A percentile compares a stretch with the other conserved stretches of the same genome.
Conservation (phyloP, 2,888 invertebrate species). For the Papilio protenor region DNA sequence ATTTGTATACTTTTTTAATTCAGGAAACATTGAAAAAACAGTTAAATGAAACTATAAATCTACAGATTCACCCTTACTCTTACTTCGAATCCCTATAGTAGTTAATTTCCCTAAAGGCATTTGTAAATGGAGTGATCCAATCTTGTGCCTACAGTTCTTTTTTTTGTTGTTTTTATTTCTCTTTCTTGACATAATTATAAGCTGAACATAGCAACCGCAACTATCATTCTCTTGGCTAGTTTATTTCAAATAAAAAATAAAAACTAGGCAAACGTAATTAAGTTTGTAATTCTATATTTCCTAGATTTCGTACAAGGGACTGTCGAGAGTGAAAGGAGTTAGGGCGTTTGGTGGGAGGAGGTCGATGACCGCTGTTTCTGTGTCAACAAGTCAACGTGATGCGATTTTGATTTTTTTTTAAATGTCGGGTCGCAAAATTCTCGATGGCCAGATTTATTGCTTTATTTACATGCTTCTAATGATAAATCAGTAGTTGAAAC, state of each 20-base stretch:
- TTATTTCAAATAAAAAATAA: slow-evolving; percentile 2
- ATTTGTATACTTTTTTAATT: too few relatives aligned
- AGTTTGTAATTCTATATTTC: slow-evolving; percentile 1
- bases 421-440: not conserved
- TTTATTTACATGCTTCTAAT: too few relatives aligned
- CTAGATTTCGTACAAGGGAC: slow-evolving; percentile 26
- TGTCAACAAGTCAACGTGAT: slow-evolving; percentile 4
- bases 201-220: not conserved
- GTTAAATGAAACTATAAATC: too few relatives aligned
- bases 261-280: slow-evolving; percentile 17
- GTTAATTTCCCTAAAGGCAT: too few relatives aligned
- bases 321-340: slow-evolving; percentile 44
- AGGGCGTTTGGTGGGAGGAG: slow-evolving; percentile 25
- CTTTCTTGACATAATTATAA: not conserved
- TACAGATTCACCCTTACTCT: too few relatives aligned
- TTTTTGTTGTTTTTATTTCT: not conserved
- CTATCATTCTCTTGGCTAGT: not conserved
- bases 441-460: too few relatives aligned
- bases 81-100: too few relatives aligned
- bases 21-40: too few relatives aligned
- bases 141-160: not conserved
- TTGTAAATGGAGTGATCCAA: not conserved
- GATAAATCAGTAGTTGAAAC: too few relatives aligned
- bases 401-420: slow-evolving; percentile 23
- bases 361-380: slow-evolving; percentile 38